These are phyloP conservation scores for Prunella himalayana DNA, from an alignment of 2,113 vertebrate species.

Conservation along the genomic window DNA sequence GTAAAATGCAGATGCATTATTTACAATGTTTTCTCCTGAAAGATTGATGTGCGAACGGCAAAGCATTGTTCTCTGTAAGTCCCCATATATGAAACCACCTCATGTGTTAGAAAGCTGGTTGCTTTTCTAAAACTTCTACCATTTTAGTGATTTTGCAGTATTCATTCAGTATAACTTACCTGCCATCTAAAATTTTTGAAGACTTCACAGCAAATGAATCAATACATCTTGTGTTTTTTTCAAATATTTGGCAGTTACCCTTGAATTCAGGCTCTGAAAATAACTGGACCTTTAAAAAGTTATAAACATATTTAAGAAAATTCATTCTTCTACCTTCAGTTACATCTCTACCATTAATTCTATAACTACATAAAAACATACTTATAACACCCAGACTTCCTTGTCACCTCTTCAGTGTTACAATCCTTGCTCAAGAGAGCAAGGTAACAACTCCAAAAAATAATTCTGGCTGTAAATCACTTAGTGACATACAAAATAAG, in stretches of 20 bases:
- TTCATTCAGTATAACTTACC: constrained; percentile 69
- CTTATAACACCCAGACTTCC: neutral
- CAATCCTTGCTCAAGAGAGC: neutral
- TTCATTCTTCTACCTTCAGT: constrained; percentile 1
- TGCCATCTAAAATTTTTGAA: constrained; percentile 87
- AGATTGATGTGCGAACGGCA: neutral
- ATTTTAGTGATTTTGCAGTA: neutral
- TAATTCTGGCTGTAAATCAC: neutral
- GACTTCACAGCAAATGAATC: constrained; percentile 83
- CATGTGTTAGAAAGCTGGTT: neutral
- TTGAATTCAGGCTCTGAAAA: constrained; percentile 88
- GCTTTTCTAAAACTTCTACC: neutral
- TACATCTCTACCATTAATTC: neutral
- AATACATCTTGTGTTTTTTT: constrained; percentile 75
- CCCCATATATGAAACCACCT: neutral
- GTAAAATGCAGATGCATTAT: neutral
- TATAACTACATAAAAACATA: neutral
- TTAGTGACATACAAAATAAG: constrained; percentile 11
- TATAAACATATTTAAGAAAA: constrained; percentile 14
- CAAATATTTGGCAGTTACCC: constrained; percentile 78
- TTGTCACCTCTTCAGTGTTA: neutral
- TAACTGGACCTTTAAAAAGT: constrained; percentile 83
- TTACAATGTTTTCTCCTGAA: neutral
- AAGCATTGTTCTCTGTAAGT: neutral
- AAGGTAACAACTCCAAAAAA: neutral